Conservation (phyloP, 2,888 invertebrate species). For the Thecophora atra region DNA sequence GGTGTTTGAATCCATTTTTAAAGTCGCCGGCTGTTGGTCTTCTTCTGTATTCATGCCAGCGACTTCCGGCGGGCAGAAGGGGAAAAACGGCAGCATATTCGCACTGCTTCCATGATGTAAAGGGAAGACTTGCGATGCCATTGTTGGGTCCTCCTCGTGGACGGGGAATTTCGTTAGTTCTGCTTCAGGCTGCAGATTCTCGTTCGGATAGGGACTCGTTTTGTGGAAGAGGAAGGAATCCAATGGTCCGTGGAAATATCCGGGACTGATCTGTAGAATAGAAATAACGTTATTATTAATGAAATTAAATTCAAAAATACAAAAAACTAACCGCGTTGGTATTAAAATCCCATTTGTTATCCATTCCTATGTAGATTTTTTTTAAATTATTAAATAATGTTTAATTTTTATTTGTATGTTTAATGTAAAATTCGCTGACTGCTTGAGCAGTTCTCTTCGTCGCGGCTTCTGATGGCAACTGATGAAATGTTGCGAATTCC, state of each 20-base stretch:
- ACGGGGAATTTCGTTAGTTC: not conserved
- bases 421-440: not conserved
- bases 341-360: not conserved
- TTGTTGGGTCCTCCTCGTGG: not conserved
- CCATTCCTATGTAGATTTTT: not conserved
- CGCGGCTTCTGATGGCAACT: not conserved
- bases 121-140: not conserved
- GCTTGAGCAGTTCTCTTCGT: not conserved
- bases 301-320: not conserved
- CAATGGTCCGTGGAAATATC: not conserved
- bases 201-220: not conserved
- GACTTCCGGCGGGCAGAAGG: not conserved
- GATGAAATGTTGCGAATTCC: not conserved
- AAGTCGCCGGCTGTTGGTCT: too few relatives aligned
- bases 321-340: not conserved
- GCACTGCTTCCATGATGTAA: not conserved
- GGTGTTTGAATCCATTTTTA: too few relatives aligned
- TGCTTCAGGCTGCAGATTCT: not conserved
- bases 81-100: not conserved
- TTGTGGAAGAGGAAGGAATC: not conserved
- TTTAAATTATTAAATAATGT: too few relatives aligned
- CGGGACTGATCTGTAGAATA: too few relatives aligned
- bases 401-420: not conserved
- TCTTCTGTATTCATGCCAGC: not conserved
- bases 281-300: not conserved